phyloP scores from a whole-genome alignment of 2,888 invertebrate species.

The Caenorhabditis panamensis region DNA sequence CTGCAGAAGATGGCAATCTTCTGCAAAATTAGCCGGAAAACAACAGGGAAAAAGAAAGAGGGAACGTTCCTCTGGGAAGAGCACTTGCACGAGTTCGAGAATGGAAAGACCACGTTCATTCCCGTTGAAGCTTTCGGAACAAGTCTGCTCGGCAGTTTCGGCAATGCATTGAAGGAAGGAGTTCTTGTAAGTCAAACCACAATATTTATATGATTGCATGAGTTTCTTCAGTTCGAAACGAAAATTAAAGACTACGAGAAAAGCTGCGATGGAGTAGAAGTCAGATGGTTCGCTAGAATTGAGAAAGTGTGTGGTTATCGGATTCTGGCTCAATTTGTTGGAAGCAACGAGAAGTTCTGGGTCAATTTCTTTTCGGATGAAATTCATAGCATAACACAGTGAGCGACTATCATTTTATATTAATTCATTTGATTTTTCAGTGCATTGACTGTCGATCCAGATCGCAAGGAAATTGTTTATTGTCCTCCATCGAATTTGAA shows the following conservation, averaged over 20 bases:
- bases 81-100: constrained; percentile 10
- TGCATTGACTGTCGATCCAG: background rate
- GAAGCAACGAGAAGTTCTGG: constrained; percentile 91
- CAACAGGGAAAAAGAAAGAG: background rate
- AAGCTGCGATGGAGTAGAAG: constrained; percentile 12
- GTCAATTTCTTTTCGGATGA: constrained; percentile 93
- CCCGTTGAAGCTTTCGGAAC: constrained; percentile 25
- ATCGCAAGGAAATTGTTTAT: background rate
- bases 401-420: background rate
- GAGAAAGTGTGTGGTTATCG: constrained; percentile 87
- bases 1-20: constrained; percentile 21
- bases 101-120: constrained; percentile 1
- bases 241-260: constrained; percentile 51
- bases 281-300: constrained; percentile 93
- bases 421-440: constrained; percentile 7
- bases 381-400: constrained; percentile 92
- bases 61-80: constrained; percentile 6
- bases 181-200: constrained; percentile 26
- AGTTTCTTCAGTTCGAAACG: constrained; percentile 59
- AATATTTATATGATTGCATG: background rate
- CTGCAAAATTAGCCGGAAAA: background rate
- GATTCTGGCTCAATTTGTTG: constrained; percentile 88
- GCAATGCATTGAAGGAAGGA: constrained; percentile 13
- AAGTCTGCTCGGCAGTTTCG: constrained; percentile 9
- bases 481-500: constrained; percentile 2